Percentiles rank a stretch among this genome's conserved stretches.
These are phyloP conservation scores for Crotalus viridis DNA, from an alignment of 2,113 vertebrate genomes.

Conservation along the genomic window DNA sequence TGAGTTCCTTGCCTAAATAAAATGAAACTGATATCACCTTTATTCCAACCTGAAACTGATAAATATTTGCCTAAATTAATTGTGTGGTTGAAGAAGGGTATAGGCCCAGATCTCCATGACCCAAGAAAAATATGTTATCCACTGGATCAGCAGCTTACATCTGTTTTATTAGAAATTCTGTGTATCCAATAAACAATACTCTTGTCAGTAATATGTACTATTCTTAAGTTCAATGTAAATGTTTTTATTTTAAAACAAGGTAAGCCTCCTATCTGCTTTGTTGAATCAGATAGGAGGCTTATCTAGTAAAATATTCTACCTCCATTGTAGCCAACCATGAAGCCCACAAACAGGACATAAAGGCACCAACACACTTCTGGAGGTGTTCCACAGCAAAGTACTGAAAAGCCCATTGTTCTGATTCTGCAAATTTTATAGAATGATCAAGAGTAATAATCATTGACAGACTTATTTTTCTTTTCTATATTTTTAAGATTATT, in stretches of 20 bases:
- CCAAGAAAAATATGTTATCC: neutral
- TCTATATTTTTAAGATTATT: neutral
- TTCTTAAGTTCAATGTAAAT: neutral
- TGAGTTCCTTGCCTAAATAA: neutral
- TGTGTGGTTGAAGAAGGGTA: neutral
- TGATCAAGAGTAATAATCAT: neutral
- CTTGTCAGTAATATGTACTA: neutral
- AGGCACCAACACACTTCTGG: neutral
- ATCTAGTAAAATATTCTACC: neutral
- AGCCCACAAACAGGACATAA: neutral
- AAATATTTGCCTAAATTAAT: neutral
- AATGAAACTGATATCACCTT: neutral
- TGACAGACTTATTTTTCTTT: neutral
- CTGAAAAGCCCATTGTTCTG: neutral
- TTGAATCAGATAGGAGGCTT: neutral
- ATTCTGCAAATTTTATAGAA: neutral
- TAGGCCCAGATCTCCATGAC: neutral
- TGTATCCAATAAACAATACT: neutral
- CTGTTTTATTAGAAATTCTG: neutral
- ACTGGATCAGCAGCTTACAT: neutral
- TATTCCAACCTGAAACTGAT: neutral
- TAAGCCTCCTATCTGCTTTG: no score
- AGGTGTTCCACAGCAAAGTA: neutral
- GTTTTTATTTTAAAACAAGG: slow-evolving; percentile 1
- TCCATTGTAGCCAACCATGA: neutral